Evolutionary conservation across 1,140 invertebrate genomes (phyloP), one percentile per base, ranked within the genome.

Genomic region (Sinella curviseta): DNA sequence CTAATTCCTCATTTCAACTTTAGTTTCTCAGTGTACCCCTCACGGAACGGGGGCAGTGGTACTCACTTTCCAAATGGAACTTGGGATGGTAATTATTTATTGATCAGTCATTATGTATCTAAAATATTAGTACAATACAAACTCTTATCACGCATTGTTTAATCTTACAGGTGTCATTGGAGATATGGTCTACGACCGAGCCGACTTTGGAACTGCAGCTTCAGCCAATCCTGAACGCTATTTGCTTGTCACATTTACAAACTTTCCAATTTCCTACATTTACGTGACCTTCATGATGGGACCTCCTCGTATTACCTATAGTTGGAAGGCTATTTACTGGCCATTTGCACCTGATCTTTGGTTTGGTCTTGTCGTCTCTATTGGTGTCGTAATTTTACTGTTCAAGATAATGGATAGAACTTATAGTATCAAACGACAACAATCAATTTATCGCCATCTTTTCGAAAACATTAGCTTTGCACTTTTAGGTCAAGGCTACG

Each of bases 91-190:
- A 48, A n/a, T 67, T 67, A 67, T 8, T 8, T 12, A 24, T 67
- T 24, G 31, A 24, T 2, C 16, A 20, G 33, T 36, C 33, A 74
- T 33, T 8, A 30, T 31, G 24, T 30, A 31, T 74, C 2, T 24
- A 74, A 24, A 36, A 74, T 30, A 8, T 30, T 74, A 16, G 33
- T 30, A 48, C 39, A 48, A 48, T 48, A 20, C 39, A 48, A 20
- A 20, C 20, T 1, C 8, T 33, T 8, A 8, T 48, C 39, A 48
- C 8, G 39, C 8, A 12, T 48, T 48, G 8, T 48, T 48, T 48
- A 48, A 48, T 48, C 8, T 48, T 48, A 39, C 34, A n/a, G 74
- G 74, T 4, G 74, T 75, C n/a, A 48, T 75, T n/a, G 74, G 74
- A 2, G 74, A 75, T 48, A 14, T 75, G 8, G 3, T 39, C 4